Evolutionary conservation across 1,140 invertebrate genomes (phyloP).

Genomic region (Drosophila lacteicornis): DNA sequence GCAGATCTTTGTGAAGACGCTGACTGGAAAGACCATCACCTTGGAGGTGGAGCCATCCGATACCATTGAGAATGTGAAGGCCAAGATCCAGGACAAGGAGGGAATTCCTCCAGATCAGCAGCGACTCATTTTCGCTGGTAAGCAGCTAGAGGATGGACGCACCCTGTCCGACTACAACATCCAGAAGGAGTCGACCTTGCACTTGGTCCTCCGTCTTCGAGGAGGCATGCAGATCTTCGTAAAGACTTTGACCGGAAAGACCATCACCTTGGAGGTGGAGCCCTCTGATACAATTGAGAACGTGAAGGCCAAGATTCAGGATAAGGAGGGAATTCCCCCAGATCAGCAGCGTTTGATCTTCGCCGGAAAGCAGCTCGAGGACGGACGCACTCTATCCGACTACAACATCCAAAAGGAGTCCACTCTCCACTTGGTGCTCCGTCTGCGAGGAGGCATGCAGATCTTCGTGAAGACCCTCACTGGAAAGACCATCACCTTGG

Average conservation of each 20-base stretch:
- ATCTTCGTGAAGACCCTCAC: too few species aligned
- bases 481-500: too few species aligned
- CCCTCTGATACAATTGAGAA: slow-evolving; percentile 50
- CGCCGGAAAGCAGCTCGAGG: slow-evolving; percentile 92
- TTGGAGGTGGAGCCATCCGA: too few species aligned
- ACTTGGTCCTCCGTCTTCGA: slow-evolving; percentile 92
- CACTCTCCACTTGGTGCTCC: slow-evolving; percentile 94
- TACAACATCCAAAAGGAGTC: slow-evolving; percentile 96
- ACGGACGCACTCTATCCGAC: slow-evolving; percentile 93
- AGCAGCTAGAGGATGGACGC: too few species aligned
- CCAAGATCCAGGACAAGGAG: slow-evolving; percentile 3
- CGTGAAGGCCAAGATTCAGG: slow-evolving; percentile 52
- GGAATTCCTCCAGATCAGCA: too few species aligned
- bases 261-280: slow-evolving; percentile 59
- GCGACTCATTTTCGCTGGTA: too few species aligned
- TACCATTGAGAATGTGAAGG: too few species aligned
- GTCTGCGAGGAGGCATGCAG: slow-evolving; percentile 92
- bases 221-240: slow-evolving; percentile 94
- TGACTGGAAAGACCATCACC: too few species aligned
- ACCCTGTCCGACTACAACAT: slow-evolving; percentile 83
- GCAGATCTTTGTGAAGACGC: too few species aligned
- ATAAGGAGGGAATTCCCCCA: slow-evolving; percentile 55
- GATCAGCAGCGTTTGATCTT: slow-evolving; percentile 91
- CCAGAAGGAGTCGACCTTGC: slow-evolving; percentile 95
- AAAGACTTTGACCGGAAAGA: slow-evolving; percentile 89